phyloP scores from a whole-genome alignment of 2,888 invertebrate genomes.

The Lasioglossum marginatum region DNA sequence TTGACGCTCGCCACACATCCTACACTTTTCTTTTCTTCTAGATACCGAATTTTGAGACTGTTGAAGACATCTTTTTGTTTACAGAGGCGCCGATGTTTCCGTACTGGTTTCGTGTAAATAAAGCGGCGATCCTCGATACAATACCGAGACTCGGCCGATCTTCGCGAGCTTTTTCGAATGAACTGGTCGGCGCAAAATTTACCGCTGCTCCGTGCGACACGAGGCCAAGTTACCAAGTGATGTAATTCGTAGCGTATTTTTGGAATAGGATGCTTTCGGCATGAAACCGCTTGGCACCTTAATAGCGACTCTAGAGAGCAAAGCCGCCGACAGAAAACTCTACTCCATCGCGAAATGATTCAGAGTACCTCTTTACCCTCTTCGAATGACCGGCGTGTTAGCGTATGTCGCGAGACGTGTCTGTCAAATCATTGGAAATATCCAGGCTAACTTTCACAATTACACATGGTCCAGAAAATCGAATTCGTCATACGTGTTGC shows the following conservation, averaged over 20 bases:
- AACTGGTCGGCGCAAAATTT: conserved; percentile 66
- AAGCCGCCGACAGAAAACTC: conserved; percentile 20
- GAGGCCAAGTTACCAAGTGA: conserved; percentile 82
- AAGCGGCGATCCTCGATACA: conserved; percentile 24
- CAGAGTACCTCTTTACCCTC: conserved; percentile 6
- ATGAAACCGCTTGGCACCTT: conserved; percentile 76
- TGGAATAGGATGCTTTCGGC: conserved; percentile 73
- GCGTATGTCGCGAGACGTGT: background rate
- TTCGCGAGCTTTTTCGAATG: conserved; percentile 36
- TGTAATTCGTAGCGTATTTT: conserved; percentile 74
- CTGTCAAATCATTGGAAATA: background rate
- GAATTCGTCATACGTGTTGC: background rate
- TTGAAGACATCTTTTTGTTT: background rate
- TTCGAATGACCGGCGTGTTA: background rate
- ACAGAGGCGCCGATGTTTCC: background rate
- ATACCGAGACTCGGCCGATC: conserved; percentile 40
- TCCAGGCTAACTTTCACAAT: background rate
- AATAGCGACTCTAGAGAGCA: conserved; percentile 51
- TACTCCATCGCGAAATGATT: conserved; percentile 24
- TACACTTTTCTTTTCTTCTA: background rate
- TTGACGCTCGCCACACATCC: too few species aligned
- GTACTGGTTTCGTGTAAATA: conserved; percentile 29
- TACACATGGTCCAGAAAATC: background rate
- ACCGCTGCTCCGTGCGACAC: conserved; percentile 79
- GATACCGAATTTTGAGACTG: background rate